These are phyloP conservation scores for Zosterops pallidus DNA, from an alignment of 2,113 vertebrate genomes.

Conservation along the genomic window DNA sequence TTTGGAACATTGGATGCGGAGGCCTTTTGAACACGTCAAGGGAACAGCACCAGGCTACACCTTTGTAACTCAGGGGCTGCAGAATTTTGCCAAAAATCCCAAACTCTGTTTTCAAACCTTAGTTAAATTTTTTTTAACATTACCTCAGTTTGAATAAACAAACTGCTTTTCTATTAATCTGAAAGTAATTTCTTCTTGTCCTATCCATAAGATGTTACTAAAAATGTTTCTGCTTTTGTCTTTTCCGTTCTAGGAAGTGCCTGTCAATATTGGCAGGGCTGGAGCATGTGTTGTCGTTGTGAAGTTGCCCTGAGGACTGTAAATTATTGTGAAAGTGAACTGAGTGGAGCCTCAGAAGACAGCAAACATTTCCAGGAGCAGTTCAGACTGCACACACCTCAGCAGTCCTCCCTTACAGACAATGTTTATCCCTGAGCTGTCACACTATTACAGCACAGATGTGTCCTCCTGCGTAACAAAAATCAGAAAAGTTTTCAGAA, in stretches of 20 bases:
- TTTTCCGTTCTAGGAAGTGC: slow-evolving; percentile 81
- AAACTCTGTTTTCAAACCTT: not conserved
- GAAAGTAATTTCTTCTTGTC: not conserved
- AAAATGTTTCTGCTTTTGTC: not conserved
- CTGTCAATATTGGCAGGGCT: slow-evolving; percentile 94
- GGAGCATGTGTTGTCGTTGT: slow-evolving; percentile 92
- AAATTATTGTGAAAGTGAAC: not conserved
- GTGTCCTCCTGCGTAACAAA: slow-evolving; percentile 25
- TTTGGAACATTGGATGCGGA: not conserved
- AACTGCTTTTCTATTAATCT: not conserved
- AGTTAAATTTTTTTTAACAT: not conserved
- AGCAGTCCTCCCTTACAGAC: not conserved
- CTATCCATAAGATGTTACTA: not conserved
- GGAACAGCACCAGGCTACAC: accelerated
- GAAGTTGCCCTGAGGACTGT: slow-evolving; percentile 83
- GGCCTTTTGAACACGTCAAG: not conserved
- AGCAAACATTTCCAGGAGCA: not conserved
- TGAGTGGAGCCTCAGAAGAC: not conserved
- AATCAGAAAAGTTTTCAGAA: not conserved
- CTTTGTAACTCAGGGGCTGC: not conserved
- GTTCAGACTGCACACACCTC: not conserved
- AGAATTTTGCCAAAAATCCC: not conserved
- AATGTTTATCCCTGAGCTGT: not conserved
- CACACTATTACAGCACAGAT: not conserved
- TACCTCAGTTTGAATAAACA: not conserved